Base-by-base conservation (phyloP, 2,113 vertebrate species). In the Chaenogobius annularis region DNA sequence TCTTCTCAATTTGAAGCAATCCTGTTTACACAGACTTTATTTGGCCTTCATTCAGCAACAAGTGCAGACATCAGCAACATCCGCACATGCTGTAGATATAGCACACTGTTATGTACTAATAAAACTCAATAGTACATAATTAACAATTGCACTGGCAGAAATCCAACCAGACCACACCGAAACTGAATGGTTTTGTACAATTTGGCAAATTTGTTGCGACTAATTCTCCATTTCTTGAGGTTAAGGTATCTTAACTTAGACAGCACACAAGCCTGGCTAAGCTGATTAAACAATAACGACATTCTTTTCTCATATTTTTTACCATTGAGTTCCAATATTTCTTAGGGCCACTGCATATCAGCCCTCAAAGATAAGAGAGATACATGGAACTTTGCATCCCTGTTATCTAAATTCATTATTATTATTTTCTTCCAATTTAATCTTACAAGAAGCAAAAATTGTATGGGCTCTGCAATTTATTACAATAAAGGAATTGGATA, bases 11-110 rank as follows among this genome's bases (percentile, higher is more conserved):
- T 84, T 87, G 75, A 83, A 89, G 83, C 86, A 86, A 85, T 83
- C n/a, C 63, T 87, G 86, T 86, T 89, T 90, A 90, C 75, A 79
- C n/a, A 77, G 31, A 55, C 56, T 85, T 79, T 20, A 67, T 81
- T 66, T 26, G 26, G 84, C 73, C 79, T 82, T 56, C 76, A 52
- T 66, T 59, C 63, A 77, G 66, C 77, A 67, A 71, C 35, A 73
- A 54, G 70, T 11, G 10, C 44, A 61, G 1, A 70, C 73, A 67
- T 19, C 82, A 79, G 70, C 70, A 56, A 75, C 44, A 64, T 74
- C 35, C 26, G 4, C 20, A 65, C 46, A 74, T 17, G 17, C 15
- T 50, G 15, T 69, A 63, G 74, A 70, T 1, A 3, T 56, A 9
- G 15, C 23, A 62, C 46, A 35, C 55, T 3, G 66, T 59, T 77